phyloP scores from a whole-genome alignment of 2,797 vertebrate species.

The Podargus strigoides region DNA sequence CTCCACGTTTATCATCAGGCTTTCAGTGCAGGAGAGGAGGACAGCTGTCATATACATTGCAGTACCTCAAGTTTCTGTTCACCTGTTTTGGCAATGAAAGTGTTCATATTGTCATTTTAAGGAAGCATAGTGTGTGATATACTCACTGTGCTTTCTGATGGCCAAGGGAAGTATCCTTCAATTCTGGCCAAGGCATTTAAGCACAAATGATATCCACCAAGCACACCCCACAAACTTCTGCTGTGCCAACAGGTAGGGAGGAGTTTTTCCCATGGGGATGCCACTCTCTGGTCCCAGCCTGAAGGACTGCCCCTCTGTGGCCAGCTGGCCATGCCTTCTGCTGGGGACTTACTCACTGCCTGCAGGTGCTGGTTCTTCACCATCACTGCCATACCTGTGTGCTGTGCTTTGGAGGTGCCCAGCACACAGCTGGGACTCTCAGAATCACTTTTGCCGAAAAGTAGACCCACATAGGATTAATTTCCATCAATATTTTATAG shows the following conservation, averaged over 20 bases:
- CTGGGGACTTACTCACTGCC: not conserved
- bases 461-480: not conserved
- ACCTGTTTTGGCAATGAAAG: not conserved
- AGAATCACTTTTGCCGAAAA: not conserved
- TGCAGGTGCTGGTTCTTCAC: fast-evolving
- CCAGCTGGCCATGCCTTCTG: not conserved
- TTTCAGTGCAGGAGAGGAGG: not conserved
- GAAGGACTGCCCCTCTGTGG: not conserved
- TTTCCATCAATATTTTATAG: not conserved
- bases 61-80: not conserved
- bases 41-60: not conserved
- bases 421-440: not conserved
- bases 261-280: not conserved
- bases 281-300: not conserved
- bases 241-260: not conserved
- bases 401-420: not conserved
- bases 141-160: not conserved
- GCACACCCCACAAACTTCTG: not conserved
- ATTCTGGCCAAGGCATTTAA: not conserved
- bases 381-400: not conserved
- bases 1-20: not conserved
- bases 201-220: not conserved
- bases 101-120: not conserved
- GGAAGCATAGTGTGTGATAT: not conserved
- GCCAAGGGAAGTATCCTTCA: not conserved